Base-by-base conservation (phyloP, 2,113 vertebrate species). In the Lontra canadensis region DNA sequence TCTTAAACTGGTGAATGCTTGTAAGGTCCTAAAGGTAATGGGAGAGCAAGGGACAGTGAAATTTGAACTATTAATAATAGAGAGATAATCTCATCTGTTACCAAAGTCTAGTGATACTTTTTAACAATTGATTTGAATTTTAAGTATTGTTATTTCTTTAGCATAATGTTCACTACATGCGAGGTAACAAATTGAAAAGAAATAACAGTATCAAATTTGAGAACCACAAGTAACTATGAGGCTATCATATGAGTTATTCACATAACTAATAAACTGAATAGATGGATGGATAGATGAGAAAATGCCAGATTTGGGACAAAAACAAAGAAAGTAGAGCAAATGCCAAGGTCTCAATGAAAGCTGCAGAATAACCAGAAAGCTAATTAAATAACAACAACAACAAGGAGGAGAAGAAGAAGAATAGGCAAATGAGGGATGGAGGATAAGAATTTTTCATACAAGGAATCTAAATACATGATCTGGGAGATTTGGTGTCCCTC, bases 121-220 rank as follows among this genome's bases (percentile, higher is more conserved):
- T 63, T 59, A 94, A 86, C 11, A 83, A 20, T 67, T 83, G 25
- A 8, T 74, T 74, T 96, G 21, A 29, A 49, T 42, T 59, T 94
- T 65, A 89, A 76, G 61, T 82, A 73, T 78, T 78, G 85, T 76
- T 82, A 94, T 85, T 82, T 94, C 42, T 47, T 86, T 94, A 73
- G 82, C 39, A 36, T 55, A 57, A 61, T 65, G 17, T 12, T 83
- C 59, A 71, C 34, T 80, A 57, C 44, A 20, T 91, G 29, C 63
- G 49, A 69, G 39, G 17, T 88, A 76, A 91, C 26, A 47, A 65
- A 42, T 0, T 42, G 79, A 91, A 94, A 88, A 74, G 11, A 88
- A 85, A 85, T 78, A 90, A 94, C 12, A 18, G 3, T 39, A 79
- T 36, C 25, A 89, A 78, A 80, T 25, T 76, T 88, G 29, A 84